These are phyloP conservation scores for Palythoa heliodiscus DNA, from an alignment of 92 coral and sea anemone genomes.

Conservation along the genomic window DNA sequence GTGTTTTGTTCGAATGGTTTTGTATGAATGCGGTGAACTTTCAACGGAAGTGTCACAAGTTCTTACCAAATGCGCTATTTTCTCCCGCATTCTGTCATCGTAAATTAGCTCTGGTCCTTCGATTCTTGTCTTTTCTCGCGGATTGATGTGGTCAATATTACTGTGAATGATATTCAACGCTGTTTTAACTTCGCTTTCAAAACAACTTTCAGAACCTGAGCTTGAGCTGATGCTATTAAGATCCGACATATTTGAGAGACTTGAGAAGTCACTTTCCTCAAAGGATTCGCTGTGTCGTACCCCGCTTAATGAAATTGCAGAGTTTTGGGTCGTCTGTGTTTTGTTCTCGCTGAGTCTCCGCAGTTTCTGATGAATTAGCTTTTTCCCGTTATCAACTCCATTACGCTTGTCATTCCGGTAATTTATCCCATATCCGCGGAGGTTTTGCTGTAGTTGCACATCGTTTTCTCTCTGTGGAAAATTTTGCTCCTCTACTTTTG, in stretches of 20 bases:
- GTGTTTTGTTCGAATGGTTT: slow-evolving; percentile 53
- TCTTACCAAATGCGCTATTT: slow-evolving; percentile 19
- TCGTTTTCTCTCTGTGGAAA: not conserved
- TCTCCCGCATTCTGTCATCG: slow-evolving; percentile 20
- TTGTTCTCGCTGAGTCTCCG: slow-evolving; percentile 22
- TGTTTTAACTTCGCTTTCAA: slow-evolving; percentile 34
- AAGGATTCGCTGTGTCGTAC: not conserved
- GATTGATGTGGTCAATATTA: slow-evolving; percentile 29
- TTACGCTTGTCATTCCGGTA: not conserved
- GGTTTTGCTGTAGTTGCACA: not conserved
- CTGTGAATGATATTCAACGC: slow-evolving; percentile 24
- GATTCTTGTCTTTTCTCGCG: slow-evolving; percentile 1
- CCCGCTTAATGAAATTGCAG: slow-evolving; percentile 6
- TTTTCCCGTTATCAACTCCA: not conserved
- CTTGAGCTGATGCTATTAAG: slow-evolving; percentile 7
- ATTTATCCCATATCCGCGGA: not conserved
- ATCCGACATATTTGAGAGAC: not conserved
- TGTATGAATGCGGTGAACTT: slow-evolving; percentile 34
- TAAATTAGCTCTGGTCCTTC: not conserved
- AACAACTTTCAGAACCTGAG: slow-evolving; percentile 35
- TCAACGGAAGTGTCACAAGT: slow-evolving; percentile 29
- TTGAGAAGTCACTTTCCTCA: not conserved
- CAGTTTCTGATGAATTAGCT: slow-evolving; percentile 32
- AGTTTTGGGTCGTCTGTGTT: not conserved
- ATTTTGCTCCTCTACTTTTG: slow-evolving; percentile 11